Conservation (phyloP, 2,113 vertebrate genomes). For the Melanotaenia duboulayi region DNA sequence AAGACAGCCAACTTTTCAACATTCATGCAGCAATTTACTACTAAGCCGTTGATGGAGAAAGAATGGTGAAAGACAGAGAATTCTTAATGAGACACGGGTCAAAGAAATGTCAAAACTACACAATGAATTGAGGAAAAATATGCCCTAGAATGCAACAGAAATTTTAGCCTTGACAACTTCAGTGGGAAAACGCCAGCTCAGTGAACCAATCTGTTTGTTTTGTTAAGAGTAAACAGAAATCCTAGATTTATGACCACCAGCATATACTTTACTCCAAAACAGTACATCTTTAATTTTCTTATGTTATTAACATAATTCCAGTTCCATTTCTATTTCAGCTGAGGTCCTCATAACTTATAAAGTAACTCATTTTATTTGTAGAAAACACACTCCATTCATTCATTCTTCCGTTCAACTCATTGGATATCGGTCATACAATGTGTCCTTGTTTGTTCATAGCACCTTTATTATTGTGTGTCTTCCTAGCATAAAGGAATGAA, state of each 20-base stretch:
- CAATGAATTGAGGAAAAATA: constrained; percentile 25
- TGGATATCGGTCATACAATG: constrained; percentile 17
- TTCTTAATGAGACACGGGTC: constrained; percentile 73
- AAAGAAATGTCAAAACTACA: constrained; percentile 53
- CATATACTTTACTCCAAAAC: no score
- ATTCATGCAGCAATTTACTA: constrained; percentile 62
- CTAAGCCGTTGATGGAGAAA: constrained; percentile 35
- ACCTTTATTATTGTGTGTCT: constrained; percentile 32
- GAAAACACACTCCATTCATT: constrained; percentile 16
- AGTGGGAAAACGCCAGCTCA: background rate
- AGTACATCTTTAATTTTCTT: no score
- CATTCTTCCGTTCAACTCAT: constrained; percentile 22
- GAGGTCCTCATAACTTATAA: no score
- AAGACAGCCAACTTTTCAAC: constrained; percentile 49
- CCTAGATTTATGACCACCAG: background rate
- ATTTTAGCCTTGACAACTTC: constrained; percentile 26
- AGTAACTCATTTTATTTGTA: background rate
- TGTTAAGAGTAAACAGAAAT: background rate
- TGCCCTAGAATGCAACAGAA: background rate
- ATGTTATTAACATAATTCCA: no score
- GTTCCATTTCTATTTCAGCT: background rate
- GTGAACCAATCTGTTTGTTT: no score
- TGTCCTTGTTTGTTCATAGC: constrained; percentile 46
- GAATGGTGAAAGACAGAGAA: constrained; percentile 46
- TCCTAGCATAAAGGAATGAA: constrained; percentile 11